A percentile compares a stretch with the other conserved stretches of the same genome.
These are phyloP conservation scores for Ptychochromis oligacanthus DNA, from an alignment of 2,113 vertebrate species.

Conservation along the genomic window DNA sequence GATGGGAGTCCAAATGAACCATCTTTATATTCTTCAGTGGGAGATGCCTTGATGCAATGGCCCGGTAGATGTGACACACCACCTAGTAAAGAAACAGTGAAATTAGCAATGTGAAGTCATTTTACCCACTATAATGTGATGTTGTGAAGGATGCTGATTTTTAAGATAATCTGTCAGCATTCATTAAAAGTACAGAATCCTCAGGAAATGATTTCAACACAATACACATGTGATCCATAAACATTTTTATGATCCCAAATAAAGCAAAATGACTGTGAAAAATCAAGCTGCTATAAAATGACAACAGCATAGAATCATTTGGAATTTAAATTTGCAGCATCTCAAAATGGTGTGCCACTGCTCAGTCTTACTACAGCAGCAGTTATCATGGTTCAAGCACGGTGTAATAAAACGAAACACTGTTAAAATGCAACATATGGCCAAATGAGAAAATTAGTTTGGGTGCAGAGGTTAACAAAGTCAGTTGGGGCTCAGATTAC, in stretches of 20 bases:
- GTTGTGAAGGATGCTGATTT: not conserved
- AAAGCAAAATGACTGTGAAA: too few relatives aligned
- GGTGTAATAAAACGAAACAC: accelerated
- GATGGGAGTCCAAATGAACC: conserved; percentile 95
- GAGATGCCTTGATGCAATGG: conserved; percentile 93
- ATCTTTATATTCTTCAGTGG: conserved; percentile 86
- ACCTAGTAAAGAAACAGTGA: conserved; percentile 77
- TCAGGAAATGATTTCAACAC: not conserved
- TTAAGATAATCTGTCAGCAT: too few relatives aligned
- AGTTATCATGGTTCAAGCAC: accelerated
- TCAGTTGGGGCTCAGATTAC: not conserved
- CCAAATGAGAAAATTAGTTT: not conserved
- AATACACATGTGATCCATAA: not conserved
- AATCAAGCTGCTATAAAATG: not conserved
- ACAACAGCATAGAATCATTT: not conserved
- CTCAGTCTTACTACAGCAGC: accelerated
- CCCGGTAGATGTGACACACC: conserved; percentile 91
- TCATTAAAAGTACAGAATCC: not conserved
- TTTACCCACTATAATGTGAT: not conserved
- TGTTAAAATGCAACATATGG: accelerated
- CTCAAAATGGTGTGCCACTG: not conserved
- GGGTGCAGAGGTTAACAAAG: not conserved
- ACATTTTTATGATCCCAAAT: not conserved
- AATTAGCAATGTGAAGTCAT: not conserved
- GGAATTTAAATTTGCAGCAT: not conserved